phyloP scores from a whole-genome alignment of 2,113 vertebrate species.

The Tenebrosternarchus preto region DNA sequence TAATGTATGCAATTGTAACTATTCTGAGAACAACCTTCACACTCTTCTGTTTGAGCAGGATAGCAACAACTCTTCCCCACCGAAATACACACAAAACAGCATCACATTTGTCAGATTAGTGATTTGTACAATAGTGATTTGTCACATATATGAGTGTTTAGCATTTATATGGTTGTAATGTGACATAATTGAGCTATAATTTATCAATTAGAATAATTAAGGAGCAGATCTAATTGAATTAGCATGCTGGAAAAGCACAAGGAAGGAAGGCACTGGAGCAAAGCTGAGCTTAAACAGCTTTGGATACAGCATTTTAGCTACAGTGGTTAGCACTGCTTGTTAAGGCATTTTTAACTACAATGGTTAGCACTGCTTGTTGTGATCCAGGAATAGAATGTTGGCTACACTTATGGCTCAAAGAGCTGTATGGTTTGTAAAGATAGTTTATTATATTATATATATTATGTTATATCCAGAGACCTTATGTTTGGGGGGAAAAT shows the following conservation, averaged over 20 bases:
- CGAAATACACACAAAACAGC: slow-evolving; percentile 54
- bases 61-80: slow-evolving; percentile 61
- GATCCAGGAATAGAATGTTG: not conserved
- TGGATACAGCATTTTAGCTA: slow-evolving; percentile 26
- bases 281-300: slow-evolving; percentile 64
- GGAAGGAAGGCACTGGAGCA: slow-evolving; percentile 63
- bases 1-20: slow-evolving; percentile 78
- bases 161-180: slow-evolving; percentile 70
- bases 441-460: not conserved
- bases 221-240: slow-evolving; percentile 77
- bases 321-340: slow-evolving; percentile 43
- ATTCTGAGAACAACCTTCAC: slow-evolving; percentile 62
- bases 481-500: not conserved
- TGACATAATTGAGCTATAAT: slow-evolving; percentile 78
- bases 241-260: slow-evolving; percentile 68
- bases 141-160: slow-evolving; percentile 62
- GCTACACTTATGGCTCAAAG: not conserved
- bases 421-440: not conserved
- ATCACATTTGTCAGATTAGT: slow-evolving; percentile 60
- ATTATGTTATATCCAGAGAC: slow-evolving; percentile 19
- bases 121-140: too few relatives aligned
- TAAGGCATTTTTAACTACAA: slow-evolving; percentile 45
- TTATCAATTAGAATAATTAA: slow-evolving; percentile 79
- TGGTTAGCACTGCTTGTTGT: slow-evolving; percentile 34
- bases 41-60: slow-evolving; percentile 46